Evolutionary conservation across 2,113 vertebrate genomes (phyloP).

Genomic region (Dicrurus megarhynchus): DNA sequence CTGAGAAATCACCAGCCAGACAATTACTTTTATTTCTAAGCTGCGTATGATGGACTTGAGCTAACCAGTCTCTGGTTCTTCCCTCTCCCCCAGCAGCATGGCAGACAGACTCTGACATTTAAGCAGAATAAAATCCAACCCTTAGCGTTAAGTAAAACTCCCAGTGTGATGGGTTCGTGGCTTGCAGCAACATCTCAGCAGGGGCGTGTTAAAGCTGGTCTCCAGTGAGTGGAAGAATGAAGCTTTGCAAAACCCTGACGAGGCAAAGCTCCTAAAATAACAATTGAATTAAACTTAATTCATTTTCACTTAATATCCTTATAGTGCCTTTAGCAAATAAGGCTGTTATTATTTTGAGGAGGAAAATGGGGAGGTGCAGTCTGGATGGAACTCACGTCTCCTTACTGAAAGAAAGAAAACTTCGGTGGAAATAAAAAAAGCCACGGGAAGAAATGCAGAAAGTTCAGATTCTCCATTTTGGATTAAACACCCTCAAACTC

Average conservation of each 20-base stretch:
- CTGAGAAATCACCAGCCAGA: neutral
- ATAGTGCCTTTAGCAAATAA: constrained; percentile 59
- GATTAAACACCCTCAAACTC: neutral
- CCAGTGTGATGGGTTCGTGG: constrained; percentile 41
- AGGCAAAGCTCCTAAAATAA: constrained; percentile 67
- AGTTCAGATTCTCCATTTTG: neutral
- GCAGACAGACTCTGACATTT: constrained; percentile 33
- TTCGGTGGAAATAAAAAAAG: neutral
- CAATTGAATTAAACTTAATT: constrained; percentile 68
- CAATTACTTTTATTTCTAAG: neutral
- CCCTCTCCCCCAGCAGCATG: neutral
- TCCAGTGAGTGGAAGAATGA: constrained; percentile 56
- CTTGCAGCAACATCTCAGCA: constrained; percentile 66
- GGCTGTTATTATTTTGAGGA: constrained; percentile 56
- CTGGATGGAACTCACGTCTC: neutral
- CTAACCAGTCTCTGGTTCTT: neutral
- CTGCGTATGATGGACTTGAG: neutral
- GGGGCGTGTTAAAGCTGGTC: constrained; percentile 62
- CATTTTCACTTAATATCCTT: constrained; percentile 67
- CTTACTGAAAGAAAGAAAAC: neutral
- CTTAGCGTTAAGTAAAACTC: constrained; percentile 71
- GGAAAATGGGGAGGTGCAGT: constrained; percentile 5
- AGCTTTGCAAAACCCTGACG: constrained; percentile 54
- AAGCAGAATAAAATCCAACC: constrained; percentile 51
- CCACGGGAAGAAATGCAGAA: neutral